These are phyloP conservation scores for Mesitornis unicolor DNA, from an alignment of 2,113 vertebrate genomes.

Conservation along the genomic window DNA sequence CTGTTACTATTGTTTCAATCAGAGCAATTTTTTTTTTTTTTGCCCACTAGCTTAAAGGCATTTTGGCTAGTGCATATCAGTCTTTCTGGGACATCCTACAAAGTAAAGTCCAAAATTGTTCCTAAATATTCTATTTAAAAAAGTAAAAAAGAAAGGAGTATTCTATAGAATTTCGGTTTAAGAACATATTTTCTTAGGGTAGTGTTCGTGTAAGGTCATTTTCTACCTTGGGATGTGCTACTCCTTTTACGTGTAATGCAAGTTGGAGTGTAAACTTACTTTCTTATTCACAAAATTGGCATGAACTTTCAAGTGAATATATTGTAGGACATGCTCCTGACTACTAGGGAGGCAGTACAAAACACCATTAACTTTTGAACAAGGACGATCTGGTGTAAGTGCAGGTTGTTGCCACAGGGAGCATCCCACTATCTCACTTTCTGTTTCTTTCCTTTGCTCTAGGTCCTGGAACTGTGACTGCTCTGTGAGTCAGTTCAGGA, in stretches of 20 bases:
- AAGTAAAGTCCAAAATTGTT: not conserved
- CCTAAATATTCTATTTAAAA: not conserved
- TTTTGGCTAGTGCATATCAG: not conserved
- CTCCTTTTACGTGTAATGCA: not conserved
- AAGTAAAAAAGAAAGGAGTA: fast-evolving
- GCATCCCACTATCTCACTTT: not conserved
- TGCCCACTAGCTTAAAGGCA: not conserved
- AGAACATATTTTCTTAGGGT: not conserved
- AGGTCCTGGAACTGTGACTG: not conserved
- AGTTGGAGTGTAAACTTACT: not conserved
- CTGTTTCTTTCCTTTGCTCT: not conserved
- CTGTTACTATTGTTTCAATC: not conserved
- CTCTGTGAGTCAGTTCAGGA: not conserved
- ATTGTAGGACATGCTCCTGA: not conserved
- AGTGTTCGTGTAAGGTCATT: not conserved
- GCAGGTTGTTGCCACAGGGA: not conserved
- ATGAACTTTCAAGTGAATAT: not conserved
- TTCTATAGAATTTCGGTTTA: not conserved
- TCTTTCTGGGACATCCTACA: not conserved
- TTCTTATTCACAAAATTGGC: not conserved
- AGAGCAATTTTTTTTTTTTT: not conserved
- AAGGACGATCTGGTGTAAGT: not conserved
- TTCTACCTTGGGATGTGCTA: not conserved
- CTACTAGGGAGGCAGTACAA: not conserved
- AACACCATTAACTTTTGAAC: not conserved